These are phyloP conservation scores for Leucoraja ocellata DNA, from an alignment of 2,797 vertebrate genomes.

Conservation along the genomic window DNA sequence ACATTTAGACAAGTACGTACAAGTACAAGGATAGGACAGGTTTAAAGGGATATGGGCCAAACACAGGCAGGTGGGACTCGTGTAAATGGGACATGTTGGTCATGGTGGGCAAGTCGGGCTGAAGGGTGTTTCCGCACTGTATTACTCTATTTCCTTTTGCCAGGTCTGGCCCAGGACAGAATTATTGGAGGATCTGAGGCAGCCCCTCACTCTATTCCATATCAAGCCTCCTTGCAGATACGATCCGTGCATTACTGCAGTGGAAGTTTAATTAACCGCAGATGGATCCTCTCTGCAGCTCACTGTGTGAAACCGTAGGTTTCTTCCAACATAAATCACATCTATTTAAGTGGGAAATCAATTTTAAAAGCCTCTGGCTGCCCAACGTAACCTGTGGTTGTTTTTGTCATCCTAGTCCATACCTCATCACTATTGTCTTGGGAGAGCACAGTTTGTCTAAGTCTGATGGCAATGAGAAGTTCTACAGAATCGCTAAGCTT, in stretches of 20 bases:
- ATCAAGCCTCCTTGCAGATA: slow-evolving; percentile 58
- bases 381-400: background rate
- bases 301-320: slow-evolving; percentile 68
- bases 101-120: no score
- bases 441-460: slow-evolving; percentile 54
- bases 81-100: no score
- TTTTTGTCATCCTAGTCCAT: background rate
- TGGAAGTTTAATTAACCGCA: slow-evolving; percentile 53
- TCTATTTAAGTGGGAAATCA: background rate
- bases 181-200: slow-evolving; percentile 67
- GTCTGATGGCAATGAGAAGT: slow-evolving; percentile 56
- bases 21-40: no score
- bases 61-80: no score
- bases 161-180: slow-evolving; percentile 43
- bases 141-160: background rate
- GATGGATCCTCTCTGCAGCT: slow-evolving; percentile 67
- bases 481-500: slow-evolving; percentile 49
- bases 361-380: background rate
- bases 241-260: slow-evolving; percentile 57
- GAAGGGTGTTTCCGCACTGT: no score
- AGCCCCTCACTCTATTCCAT: slow-evolving; percentile 54
- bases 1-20: no score
- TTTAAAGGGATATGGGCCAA: no score
- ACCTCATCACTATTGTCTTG: slow-evolving; percentile 49
- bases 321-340: background rate